Base-by-base conservation (phyloP, 2,888 invertebrate species). In the Aphidoletes aphidimyza region DNA sequence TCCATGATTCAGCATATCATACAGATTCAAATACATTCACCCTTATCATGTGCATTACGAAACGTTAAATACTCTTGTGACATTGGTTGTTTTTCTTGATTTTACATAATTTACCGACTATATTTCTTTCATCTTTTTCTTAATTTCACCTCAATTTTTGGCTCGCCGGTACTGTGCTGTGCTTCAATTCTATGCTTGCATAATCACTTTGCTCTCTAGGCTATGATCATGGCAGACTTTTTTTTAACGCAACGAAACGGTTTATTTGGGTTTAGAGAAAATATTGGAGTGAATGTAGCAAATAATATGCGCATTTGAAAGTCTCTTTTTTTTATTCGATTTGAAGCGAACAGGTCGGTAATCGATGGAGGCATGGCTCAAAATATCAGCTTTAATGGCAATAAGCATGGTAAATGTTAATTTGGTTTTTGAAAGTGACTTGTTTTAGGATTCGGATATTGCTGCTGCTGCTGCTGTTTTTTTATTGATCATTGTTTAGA, bases 91-190 rank as follows among this genome's bases (percentile, higher is more conserved):
- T 69, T 34, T 69, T 69, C 69, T 69, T 30, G 8, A 69, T 69
- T 69, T 69, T 26, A 30, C 69, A 69, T 69, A 69, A 69, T 69
- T 69, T 69, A 69, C 69, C 69, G 0, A 69, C 69, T 30, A 30
- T 69, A 30, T 69, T 69, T 69, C 69, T 69, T 69, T 69, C 30
- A n/a, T 69, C 69, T 30, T 34, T 26, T 69, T 69, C 69, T 69
- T 69, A 69, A 69, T 69, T 69, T 69, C 17, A 69, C 69, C 69
- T 26, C 69, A 69, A 69, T 69, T 69, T n/a, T 69, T n/a, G 69
- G 69, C n/a, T 69, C 69, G 47, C 11, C 39, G 11, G 39, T 39
- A 39, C 11, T 8, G 47, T 47, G 26, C 54, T 22, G 26, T 42
- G 42, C 42, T 42, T 42, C 8, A 42, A 42, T n/a, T n/a, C n/a